Evolutionary conservation across 1,140 invertebrate genomes (phyloP).

Genomic region (Cardiocondyla obscurior): DNA sequence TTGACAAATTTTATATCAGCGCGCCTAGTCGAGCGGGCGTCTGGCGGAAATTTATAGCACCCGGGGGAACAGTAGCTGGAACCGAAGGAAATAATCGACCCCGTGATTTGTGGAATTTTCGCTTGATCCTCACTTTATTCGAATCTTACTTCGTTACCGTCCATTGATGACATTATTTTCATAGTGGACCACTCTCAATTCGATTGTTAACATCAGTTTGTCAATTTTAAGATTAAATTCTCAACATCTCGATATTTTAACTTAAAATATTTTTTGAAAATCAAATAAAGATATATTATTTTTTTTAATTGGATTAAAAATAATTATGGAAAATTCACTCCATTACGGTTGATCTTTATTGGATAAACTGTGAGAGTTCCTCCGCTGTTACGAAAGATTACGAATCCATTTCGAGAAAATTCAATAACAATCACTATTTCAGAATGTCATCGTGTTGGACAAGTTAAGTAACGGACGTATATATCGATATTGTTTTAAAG

Average conservation of each 20-base stretch:
- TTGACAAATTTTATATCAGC: constrained; percentile 57
- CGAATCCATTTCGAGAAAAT: not conserved
- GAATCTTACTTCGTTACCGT: constrained; percentile 16
- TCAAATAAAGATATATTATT: constrained; percentile 7
- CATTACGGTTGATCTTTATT: not conserved
- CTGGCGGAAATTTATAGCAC: constrained; percentile 52
- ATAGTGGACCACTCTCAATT: not conserved
- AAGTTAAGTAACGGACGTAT: not conserved
- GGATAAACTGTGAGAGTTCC: not conserved
- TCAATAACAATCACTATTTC: constrained; percentile 1
- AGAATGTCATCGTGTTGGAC: not conserved
- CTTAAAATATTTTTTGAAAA: not conserved
- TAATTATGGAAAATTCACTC: not conserved
- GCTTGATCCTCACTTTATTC: constrained; percentile 20
- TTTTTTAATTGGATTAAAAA: not conserved
- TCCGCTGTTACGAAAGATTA: not conserved
- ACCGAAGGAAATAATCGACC: constrained; percentile 52
- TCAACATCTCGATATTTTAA: not conserved
- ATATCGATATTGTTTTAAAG: constrained; percentile 18
- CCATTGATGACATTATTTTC: constrained; percentile 2
- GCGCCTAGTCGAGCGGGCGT: constrained; percentile 34
- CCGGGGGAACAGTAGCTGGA: constrained; percentile 46
- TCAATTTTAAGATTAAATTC: not conserved
- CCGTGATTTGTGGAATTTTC: constrained; percentile 46
- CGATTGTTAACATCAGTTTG: not conserved